Evolutionary conservation across 2,888 invertebrate genomes (phyloP).

Genomic region (Lobophora halterata): DNA sequence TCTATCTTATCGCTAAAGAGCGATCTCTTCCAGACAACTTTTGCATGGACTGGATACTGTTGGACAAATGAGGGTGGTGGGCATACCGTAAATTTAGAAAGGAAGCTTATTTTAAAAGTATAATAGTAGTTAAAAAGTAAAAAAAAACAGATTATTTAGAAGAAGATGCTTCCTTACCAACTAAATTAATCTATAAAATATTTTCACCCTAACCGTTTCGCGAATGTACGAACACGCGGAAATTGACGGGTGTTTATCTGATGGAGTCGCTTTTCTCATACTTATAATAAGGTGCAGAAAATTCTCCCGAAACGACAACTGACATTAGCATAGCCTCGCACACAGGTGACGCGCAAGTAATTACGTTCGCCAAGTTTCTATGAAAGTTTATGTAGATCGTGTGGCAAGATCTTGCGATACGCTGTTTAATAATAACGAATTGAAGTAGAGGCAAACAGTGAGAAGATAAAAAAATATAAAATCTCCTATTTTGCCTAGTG

Average conservation of each 20-base stretch:
- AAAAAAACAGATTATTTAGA: slow-evolving; percentile 65
- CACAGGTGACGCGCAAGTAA: slow-evolving; percentile 75
- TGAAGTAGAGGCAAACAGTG: no score
- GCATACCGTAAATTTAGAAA: no score
- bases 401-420: slow-evolving; percentile 15
- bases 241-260: slow-evolving; percentile 75
- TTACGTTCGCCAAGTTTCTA: slow-evolving; percentile 69
- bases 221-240: slow-evolving; percentile 64
- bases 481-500: no score
- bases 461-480: no score
- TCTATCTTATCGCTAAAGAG: no score
- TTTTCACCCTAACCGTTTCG: slow-evolving; percentile 70
- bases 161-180: not conserved
- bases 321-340: slow-evolving; percentile 67
- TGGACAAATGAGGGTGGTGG: no score
- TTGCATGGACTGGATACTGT: no score
- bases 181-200: slow-evolving; percentile 35
- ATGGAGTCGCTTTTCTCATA: slow-evolving; percentile 61
- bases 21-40: no score
- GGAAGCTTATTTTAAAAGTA: no score
- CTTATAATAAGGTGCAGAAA: slow-evolving; percentile 74
- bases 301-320: slow-evolving; percentile 45
- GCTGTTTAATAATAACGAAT: not conserved
- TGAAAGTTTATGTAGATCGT: slow-evolving; percentile 65
- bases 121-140: no score